Evolutionary conservation across 2,888 invertebrate species (phyloP), one percentile per base, ranked within the genome.

Genomic region (Orthosia gothica): DNA sequence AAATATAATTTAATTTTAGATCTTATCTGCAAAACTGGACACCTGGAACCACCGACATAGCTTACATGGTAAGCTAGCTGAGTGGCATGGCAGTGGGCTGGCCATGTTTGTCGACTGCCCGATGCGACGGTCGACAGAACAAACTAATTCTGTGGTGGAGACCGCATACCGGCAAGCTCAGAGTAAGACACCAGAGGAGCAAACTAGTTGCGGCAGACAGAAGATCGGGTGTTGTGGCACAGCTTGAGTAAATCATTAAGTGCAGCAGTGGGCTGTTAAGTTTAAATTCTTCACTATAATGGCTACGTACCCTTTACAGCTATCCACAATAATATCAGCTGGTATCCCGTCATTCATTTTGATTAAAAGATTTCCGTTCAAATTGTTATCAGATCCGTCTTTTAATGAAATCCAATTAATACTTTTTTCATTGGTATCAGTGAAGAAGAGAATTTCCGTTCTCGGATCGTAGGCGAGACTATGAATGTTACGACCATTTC

Each of bases 321-420:
- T 40, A 59, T 59, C 59, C 13, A 59, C 59, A 13, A 15, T 18
- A 13, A 59, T 40, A 7, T 59, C 59, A 59, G 40, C 11, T 4
- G 59, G 59, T 13, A 4, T 59, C 40, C 59, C 13, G 1, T 40
- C n/a, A 40, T 59, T 40, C 15, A 59, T n/a, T 5, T 59, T 59
- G n/a, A 59, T 7, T 40, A 59, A 40, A 15, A 59, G 59, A n/a
- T 59, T 40, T 40, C 59, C 59, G 40, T 59, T n/a, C 40, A n/a
- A 12, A n/a, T n/a, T 15, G 13, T 13, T 59, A 40, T n/a, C 9
- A n/a, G n/a, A 59, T 40, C 40, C 59, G 1, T 3, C n/a, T 59
- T 59, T 40, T 15, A 59, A 40, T n/a, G 59, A 59, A 59, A 40
- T 40, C 59, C 59, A 59, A 40, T 59, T 59, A 40, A 59, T 59